phyloP scores from a whole-genome alignment of 2,888 invertebrate species.

The Drosophila algonquin region DNA sequence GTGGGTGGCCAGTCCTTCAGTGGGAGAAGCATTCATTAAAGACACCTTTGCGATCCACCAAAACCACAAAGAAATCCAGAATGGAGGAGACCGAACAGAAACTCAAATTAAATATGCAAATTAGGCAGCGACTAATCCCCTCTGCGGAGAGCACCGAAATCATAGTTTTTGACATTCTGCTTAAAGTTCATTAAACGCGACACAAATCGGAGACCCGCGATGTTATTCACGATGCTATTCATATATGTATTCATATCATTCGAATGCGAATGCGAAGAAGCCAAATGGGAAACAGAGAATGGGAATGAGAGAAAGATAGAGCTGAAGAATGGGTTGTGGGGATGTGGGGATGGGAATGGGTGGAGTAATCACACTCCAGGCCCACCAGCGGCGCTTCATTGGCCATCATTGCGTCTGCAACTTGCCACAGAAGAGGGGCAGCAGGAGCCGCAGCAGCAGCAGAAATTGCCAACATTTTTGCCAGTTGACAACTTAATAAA shows the following conservation, averaged over 20 bases:
- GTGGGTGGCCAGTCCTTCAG: conserved; percentile 29
- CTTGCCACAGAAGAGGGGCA: conserved; percentile 6
- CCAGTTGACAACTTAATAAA: conserved; percentile 77
- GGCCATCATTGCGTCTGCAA: conserved; percentile 21
- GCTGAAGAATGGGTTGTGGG: conserved; percentile 20
- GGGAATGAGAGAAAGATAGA: conserved; percentile 19
- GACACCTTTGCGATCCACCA: no score
- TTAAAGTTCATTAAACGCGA: conserved; percentile 73
- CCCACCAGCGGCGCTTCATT: conserved; percentile 48
- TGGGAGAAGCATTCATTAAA: not conserved
- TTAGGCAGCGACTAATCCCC: conserved; percentile 48
- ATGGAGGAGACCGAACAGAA: conserved; percentile 14
- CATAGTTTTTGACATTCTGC: conserved; percentile 64
- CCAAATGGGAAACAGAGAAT: not conserved
- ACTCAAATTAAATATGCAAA: conserved; percentile 72
- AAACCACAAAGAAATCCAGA: conserved; percentile 22
- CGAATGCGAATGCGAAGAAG: not conserved
- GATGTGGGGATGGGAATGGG: conserved; percentile 45
- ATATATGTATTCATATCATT: not conserved
- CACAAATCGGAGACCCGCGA: conserved; percentile 4
- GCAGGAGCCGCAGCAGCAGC: conserved; percentile 5
- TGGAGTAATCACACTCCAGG: conserved; percentile 46
- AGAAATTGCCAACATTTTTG: conserved; percentile 71
- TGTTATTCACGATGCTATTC: not conserved
- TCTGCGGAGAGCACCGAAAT: conserved; percentile 31